These are phyloP conservation scores for Epinotia bilunana DNA, from an alignment of 2,888 invertebrate genomes.

Conservation along the genomic window DNA sequence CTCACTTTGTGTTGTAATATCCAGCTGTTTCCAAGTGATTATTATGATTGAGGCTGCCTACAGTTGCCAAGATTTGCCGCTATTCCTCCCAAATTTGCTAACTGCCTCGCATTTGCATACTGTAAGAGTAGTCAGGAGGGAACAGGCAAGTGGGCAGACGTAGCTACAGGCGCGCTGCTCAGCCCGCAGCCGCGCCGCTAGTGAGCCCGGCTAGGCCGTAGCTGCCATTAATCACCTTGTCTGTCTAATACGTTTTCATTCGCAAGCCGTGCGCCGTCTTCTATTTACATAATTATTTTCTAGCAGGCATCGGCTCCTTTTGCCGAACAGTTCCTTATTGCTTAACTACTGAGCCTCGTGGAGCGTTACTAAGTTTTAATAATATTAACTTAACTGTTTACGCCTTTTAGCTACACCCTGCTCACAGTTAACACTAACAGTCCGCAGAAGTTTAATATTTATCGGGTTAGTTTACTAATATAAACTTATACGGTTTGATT, in stretches of 20 bases:
- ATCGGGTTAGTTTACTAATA: conserved; percentile 70
- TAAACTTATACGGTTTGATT: conserved; percentile 60
- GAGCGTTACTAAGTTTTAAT: conserved; percentile 78
- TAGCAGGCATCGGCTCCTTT: conserved; percentile 69
- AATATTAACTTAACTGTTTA: conserved; percentile 80
- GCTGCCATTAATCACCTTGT: conserved; percentile 80
- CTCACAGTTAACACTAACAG: conserved; percentile 67
- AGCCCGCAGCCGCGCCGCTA: conserved; percentile 35
- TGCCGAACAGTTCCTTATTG: conserved; percentile 64
- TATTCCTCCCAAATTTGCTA: conserved; percentile 69
- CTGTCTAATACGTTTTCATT: conserved; percentile 81
- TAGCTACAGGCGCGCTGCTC: conserved; percentile 28
- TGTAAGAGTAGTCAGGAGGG: conserved; percentile 52
- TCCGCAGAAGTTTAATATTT: conserved; percentile 71
- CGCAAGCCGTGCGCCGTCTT: conserved; percentile 72
- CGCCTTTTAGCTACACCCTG: conserved; percentile 73
- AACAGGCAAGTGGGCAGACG: conserved; percentile 35
- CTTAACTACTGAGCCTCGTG: conserved; percentile 65
- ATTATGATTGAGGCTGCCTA: conserved; percentile 72
- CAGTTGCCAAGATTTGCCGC: conserved; percentile 71
- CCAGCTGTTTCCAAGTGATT: conserved; percentile 64
- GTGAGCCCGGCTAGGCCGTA: conserved; percentile 63
- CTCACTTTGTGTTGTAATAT: conserved; percentile 53
- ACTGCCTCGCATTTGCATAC: conserved; percentile 78
- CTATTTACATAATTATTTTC: conserved; percentile 81